phyloP scores from a whole-genome alignment of 2,888 invertebrate species.

The Stenodema calcarata region DNA sequence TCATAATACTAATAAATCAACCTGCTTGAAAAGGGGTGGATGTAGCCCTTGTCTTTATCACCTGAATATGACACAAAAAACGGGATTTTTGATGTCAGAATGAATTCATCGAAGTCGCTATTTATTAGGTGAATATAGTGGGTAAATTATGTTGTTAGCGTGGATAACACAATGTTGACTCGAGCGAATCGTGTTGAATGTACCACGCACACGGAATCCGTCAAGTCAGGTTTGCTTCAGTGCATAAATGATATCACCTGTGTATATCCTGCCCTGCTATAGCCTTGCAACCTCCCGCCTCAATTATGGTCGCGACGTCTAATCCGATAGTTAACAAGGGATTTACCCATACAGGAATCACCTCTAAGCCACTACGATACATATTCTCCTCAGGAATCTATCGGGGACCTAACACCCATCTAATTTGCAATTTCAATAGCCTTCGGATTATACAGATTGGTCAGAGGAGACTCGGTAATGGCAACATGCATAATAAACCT shows the following conservation, averaged over 20 bases:
- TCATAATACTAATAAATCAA: too few relatives aligned
- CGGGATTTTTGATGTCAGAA: too few relatives aligned
- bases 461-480: not conserved
- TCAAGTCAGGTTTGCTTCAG: too few relatives aligned
- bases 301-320: not conserved
- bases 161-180: too few relatives aligned
- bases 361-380: not conserved
- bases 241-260: not conserved
- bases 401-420: not conserved
- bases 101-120: too few relatives aligned
- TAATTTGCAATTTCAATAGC: not conserved
- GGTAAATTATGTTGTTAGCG: too few relatives aligned
- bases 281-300: not conserved
- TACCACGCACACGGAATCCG: too few relatives aligned
- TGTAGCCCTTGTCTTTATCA: too few relatives aligned
- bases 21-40: too few relatives aligned
- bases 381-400: not conserved
- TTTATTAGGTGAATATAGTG: too few relatives aligned
- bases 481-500: not conserved
- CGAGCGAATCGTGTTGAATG: too few relatives aligned
- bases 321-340: not conserved
- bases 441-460: not conserved
- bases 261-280: not conserved
- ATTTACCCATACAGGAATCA: not conserved
- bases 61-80: too few relatives aligned